Evolutionary conservation across 1,140 invertebrate species (phyloP).

Genomic region (Aphelinus certus): DNA sequence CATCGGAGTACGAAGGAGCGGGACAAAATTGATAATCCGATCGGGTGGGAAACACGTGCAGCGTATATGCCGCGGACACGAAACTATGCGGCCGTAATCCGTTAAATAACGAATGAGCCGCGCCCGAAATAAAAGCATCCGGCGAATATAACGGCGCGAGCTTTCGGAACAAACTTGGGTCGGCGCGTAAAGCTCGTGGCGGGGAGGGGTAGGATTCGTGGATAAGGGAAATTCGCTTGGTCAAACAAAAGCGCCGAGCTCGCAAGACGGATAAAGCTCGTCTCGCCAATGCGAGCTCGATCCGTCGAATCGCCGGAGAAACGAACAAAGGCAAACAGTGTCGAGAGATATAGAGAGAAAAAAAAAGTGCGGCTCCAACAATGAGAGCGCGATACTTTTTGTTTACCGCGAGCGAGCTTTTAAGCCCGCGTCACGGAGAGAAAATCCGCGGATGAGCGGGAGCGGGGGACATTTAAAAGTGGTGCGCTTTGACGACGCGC

Average conservation of each 20-base stretch:
- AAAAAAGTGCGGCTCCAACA: background rate
- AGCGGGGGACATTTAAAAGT: background rate
- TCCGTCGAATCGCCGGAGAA: slow-evolving; percentile 10
- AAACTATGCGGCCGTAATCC: slow-evolving; percentile 20
- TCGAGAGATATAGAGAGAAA: slow-evolving; percentile 8
- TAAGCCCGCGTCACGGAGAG: background rate
- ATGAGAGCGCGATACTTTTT: background rate
- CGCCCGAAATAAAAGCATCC: slow-evolving; percentile 21
- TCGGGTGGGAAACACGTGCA: background rate
- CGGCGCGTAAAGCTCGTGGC: background rate
- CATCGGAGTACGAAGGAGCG: no score
- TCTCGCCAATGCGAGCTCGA: slow-evolving; percentile 12
- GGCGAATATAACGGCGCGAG: background rate
- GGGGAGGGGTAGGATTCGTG: no score
- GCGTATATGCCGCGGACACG: background rate
- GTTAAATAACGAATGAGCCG: slow-evolving; percentile 30
- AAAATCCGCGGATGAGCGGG: slow-evolving; percentile 8
- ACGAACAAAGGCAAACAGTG: slow-evolving; percentile 13
- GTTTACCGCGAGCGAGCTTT: background rate
- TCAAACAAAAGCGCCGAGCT: slow-evolving; percentile 11
- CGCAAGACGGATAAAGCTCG: slow-evolving; percentile 16
- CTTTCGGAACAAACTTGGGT: slow-evolving; percentile 11
- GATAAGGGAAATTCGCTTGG: no score
- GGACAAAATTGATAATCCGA: slow-evolving; percentile 10
- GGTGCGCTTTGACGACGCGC: slow-evolving; percentile 4